Evolutionary conservation across 2,113 vertebrate genomes (phyloP), one percentile per base, ranked within the genome.

Genomic region (Stegastes partitus): DNA sequence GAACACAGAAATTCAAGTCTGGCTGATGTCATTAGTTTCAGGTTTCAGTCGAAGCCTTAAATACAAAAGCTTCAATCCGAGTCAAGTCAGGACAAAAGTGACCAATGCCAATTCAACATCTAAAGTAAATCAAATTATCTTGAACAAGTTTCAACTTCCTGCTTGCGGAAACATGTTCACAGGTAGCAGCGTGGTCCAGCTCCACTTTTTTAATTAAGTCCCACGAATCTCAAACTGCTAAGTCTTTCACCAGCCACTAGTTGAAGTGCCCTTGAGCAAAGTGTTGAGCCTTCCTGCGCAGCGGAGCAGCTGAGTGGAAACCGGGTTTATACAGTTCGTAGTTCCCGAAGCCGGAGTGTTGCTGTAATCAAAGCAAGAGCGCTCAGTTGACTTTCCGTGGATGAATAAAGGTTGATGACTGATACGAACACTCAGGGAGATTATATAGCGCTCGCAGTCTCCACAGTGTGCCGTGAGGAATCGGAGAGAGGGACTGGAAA

Each of bases 381-480:
- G 68, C 64, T 84, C 71, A 11, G 71, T 64, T 83, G 72, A 75
- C 71, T 87, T 86, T 76, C 47, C 55, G 39, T 54, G 72, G 61
- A 69, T 78, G 77, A 82, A 79, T 72, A 84, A 77, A 77, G 74
- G 74, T 51, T 83, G 90, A 87, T 83, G 77, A 76, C 77, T 86
- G 87, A 91, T 85, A 89, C 74, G 63, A 85, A 89, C 79, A 78
- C 79, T 88, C 67, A 25, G 34, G 79, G 72, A 87, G 82, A 87
- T 89, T 86, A 83, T 90, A 63, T 73, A 59, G 79, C 55, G 9
- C 63, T 47, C 26, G 70, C 68, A 78, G 74, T 68, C 74, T 64
- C 22, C 70, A 77, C 68, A 81, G 51, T 45, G 18, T 53, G 74
- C 74, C 28, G 8, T 25, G 4, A 84, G 81, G 82, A 85, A 88